Conservation (phyloP, 1,140 invertebrate genomes). For the Drosophila bocqueti region DNA sequence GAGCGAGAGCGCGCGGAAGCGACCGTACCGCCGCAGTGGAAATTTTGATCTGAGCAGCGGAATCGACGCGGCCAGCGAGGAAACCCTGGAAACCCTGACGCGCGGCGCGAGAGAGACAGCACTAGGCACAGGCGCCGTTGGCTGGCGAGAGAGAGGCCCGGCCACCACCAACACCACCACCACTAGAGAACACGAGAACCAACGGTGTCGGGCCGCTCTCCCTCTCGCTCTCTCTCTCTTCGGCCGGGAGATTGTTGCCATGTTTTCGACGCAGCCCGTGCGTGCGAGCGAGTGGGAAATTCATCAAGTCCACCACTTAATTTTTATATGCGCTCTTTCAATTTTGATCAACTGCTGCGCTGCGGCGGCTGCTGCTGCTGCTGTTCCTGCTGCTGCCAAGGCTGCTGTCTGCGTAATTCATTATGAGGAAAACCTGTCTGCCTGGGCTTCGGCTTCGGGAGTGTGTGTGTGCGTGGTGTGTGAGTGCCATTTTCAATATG, state of each 20-base stretch:
- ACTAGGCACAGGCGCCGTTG: background rate
- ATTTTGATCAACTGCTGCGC: slow-evolving; percentile 74
- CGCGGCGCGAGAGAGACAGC: slow-evolving; percentile 13
- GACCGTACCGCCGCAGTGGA: slow-evolving; percentile 74
- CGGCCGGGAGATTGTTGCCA: slow-evolving; percentile 20
- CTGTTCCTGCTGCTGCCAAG: slow-evolving; percentile 2
- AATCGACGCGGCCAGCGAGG: slow-evolving; percentile 69
- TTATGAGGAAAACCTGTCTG: slow-evolving; percentile 22
- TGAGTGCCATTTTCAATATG: slow-evolving; percentile 74
- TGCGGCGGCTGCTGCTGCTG: slow-evolving; percentile 5
- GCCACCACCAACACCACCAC: background rate
- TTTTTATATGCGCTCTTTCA: slow-evolving; percentile 83
- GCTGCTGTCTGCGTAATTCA: slow-evolving; percentile 18
- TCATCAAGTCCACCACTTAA: slow-evolving; percentile 84
- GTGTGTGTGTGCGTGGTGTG: slow-evolving; percentile 20
- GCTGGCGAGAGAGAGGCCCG: background rate
- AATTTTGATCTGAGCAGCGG: slow-evolving; percentile 82
- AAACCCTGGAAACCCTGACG: slow-evolving; percentile 61
- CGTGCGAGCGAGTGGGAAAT: slow-evolving; percentile 76
- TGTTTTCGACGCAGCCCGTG: slow-evolving; percentile 25
- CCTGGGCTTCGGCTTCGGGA: background rate
- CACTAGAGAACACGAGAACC: background rate
- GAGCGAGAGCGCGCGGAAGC: slow-evolving; percentile 24
- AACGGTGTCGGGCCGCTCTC: background rate
- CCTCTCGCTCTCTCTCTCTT: background rate